Conservation (phyloP, 2,888 invertebrate species). For the Ophion ventricosus region DNA sequence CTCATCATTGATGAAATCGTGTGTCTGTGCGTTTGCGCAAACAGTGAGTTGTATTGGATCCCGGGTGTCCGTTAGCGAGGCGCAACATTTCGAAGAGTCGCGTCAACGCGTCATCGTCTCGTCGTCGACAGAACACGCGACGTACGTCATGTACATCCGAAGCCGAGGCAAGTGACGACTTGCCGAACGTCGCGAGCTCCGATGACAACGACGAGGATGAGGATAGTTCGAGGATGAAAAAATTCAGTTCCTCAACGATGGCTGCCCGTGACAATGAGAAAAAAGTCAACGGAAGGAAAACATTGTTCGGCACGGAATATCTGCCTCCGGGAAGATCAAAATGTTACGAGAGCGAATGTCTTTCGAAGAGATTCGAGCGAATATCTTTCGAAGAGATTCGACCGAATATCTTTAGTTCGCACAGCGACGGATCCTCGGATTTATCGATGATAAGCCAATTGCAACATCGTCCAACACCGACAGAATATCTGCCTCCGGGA, state of each 20-base stretch:
- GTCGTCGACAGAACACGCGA: neutral
- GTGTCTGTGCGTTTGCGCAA: slow-evolving; percentile 9
- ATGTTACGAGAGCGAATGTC: neutral
- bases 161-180: neutral
- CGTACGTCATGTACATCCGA: neutral
- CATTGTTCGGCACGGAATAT: neutral
- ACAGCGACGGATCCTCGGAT: too few species aligned
- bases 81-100: neutral
- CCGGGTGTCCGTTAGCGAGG: neutral
- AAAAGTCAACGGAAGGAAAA: neutral
- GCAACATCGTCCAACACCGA: neutral
- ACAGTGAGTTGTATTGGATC: neutral
- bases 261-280: too few species aligned
- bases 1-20: neutral
- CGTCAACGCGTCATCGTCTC: neutral
- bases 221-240: too few species aligned
- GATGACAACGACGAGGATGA: neutral
- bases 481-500: neutral
- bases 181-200: neutral
- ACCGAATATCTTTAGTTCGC: too few species aligned
- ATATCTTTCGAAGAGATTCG: too few species aligned
- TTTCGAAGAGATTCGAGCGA: too few species aligned
- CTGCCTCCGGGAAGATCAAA: neutral
- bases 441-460: too few species aligned
- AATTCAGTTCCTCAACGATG: too few species aligned